Evolutionary conservation across 2,888 invertebrate genomes (phyloP), one percentile per base, ranked within the genome.

Genomic region (Agrilus mali): DNA sequence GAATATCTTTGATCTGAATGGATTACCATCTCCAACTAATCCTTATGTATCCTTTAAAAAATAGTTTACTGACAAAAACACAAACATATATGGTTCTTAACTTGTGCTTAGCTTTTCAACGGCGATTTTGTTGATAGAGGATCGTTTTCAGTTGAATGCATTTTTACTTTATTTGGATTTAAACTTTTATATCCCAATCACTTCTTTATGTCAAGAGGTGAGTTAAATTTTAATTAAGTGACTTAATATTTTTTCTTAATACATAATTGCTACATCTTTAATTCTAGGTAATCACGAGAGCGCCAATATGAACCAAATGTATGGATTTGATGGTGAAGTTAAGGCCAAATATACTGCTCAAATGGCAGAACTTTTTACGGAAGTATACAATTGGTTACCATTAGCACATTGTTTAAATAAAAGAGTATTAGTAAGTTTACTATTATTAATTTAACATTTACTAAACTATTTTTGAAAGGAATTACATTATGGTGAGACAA

Each of bases 41-140:
- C 97, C 97, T 41, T 98, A 96, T 70, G 82, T 84, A 77, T 71
- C 72, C 71, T 70, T 60, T 53, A 33, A 6, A 41, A 41, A 32
- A 13, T 36, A 43, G 27, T 38, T 44, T 33, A 38, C 31, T 12
- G 14, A 4, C 42, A 17, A 16, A 27, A 33, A 33, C 17, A 20
- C 35, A 16, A 27, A 10, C 1, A 14, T 10, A 27, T 6, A 14
- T 41, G 2, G 10, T 35, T 41, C 2, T 35, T 5, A 34, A 34
- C 27, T 35, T 14, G 14, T 41, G 20, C 36, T 3, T 57, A 82
- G 79, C 71, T 98, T 53, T 98, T 98, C 68, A 98, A 98, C 67
- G 97, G 97, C 47, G 98, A 99, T 71, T 98, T 99, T 67, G 98
- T 99, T 14, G 98, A 99, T 68, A 75, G 98, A 69, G 98, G 98